Conservation (phyloP, 30 jellyfish, hydroid and myxozoan genomes). For the Hydractinia echinata region DNA sequence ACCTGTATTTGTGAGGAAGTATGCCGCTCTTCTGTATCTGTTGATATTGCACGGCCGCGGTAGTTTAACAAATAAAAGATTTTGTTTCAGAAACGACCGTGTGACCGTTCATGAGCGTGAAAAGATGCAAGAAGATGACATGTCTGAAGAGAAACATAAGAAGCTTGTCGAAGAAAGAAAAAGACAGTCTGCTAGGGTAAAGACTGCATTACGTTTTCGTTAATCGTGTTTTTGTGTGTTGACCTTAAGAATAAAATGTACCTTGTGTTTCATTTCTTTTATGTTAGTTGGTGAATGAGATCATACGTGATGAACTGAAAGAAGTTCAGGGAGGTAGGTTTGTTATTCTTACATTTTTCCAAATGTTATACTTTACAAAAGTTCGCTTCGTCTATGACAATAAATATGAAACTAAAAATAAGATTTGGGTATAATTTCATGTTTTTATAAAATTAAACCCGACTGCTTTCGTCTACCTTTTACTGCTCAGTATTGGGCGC, state of each 20-base stretch:
- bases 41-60: neutral
- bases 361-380: too few species aligned
- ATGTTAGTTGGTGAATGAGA: slow-evolving; percentile 68
- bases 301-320: slow-evolving; percentile 73
- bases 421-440: too few species aligned
- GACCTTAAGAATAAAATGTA: too few species aligned
- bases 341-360: too few species aligned
- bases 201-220: neutral
- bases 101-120: slow-evolving; percentile 86
- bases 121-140: slow-evolving; percentile 53
- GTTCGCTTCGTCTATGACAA: too few species aligned
- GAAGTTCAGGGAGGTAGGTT: slow-evolving; percentile 91
- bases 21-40: slow-evolving; percentile 23
- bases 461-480: too few species aligned
- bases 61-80: neutral
- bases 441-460: too few species aligned
- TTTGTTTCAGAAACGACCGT: slow-evolving; percentile 60
- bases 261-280: neutral
- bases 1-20: slow-evolving; percentile 98
- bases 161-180: slow-evolving; percentile 69
- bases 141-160: slow-evolving; percentile 68
- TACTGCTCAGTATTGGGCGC: too few species aligned
- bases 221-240: too few species aligned
- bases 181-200: slow-evolving; percentile 66
- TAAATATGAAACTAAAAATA: too few species aligned